Conservation (phyloP, 2,113 vertebrate species). For the Siniperca chuatsi region DNA sequence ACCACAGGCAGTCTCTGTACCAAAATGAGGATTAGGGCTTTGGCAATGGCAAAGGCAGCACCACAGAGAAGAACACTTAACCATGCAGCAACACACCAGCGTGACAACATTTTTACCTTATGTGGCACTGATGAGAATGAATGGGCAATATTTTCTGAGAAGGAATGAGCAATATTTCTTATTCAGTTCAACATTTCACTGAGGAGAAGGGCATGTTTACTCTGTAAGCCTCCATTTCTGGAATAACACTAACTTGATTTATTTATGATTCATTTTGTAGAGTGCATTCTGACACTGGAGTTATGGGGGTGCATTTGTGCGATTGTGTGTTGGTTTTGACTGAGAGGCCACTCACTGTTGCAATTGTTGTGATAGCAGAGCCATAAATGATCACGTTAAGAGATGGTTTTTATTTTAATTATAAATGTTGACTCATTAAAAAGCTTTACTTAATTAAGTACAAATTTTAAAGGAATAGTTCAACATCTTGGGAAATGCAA, state of each 20-base stretch:
- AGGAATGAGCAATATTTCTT: conserved; percentile 41
- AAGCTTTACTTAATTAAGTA: conserved; percentile 32
- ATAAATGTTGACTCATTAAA: conserved; percentile 22
- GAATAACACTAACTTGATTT: conserved; percentile 59
- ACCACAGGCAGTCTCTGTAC: conserved; percentile 74
- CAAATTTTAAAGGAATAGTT: conserved; percentile 5
- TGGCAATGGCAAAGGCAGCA: conserved; percentile 58
- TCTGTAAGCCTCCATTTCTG: conserved; percentile 59
- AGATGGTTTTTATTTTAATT: not conserved
- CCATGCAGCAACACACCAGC: conserved; percentile 36
- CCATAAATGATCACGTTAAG: conserved; percentile 56
- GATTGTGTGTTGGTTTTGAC: conserved; percentile 55
- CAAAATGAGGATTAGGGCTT: conserved; percentile 75
- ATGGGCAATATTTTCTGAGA: conserved; percentile 58
- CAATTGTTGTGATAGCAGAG: conserved; percentile 58
- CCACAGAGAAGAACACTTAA: conserved; percentile 47
- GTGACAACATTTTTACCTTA: conserved; percentile 45
- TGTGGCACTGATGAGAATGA: conserved; percentile 55
- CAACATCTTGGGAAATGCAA: not conserved
- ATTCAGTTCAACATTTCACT: conserved; percentile 47
- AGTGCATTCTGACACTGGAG: conserved; percentile 45
- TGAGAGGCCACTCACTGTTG: conserved; percentile 42
- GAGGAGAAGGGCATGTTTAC: conserved; percentile 35
- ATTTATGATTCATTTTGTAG: conserved; percentile 65
- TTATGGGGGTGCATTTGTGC: conserved; percentile 61